Evolutionary conservation across 2,888 invertebrate species (phyloP).

Genomic region (Amphipoea lucens): DNA sequence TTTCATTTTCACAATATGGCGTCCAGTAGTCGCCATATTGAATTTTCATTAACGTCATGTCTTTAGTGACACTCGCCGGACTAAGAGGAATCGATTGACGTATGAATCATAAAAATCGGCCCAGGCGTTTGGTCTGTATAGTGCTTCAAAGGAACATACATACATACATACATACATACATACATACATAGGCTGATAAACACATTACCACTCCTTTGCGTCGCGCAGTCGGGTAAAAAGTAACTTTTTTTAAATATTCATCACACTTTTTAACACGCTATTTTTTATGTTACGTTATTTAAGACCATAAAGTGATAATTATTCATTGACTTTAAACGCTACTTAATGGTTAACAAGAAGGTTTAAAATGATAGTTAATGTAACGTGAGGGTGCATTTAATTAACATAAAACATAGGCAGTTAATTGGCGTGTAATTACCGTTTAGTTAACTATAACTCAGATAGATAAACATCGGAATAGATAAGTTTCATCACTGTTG

Average conservation of each 20-base stretch:
- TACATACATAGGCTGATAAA: too few relatives aligned
- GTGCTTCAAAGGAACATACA: too few relatives aligned
- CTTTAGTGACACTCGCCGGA: too few relatives aligned
- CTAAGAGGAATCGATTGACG: too few relatives aligned
- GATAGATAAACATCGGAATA: slow-evolving; percentile 69
- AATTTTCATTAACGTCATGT: too few relatives aligned
- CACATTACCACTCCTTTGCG: too few relatives aligned
- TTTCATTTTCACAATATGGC: too few relatives aligned
- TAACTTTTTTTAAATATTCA: slow-evolving; percentile 5
- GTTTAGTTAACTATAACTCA: slow-evolving; percentile 77
- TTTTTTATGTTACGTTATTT: slow-evolving; percentile 23
- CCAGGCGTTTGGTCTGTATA: too few relatives aligned
- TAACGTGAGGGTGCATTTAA: slow-evolving; percentile 84
- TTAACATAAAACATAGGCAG: slow-evolving; percentile 77
- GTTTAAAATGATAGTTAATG: slow-evolving; percentile 59
- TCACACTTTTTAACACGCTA: slow-evolving; percentile 17
- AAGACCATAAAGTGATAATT: slow-evolving; percentile 54
- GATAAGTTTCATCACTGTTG: slow-evolving; percentile 66
- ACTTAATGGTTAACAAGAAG: slow-evolving; percentile 62
- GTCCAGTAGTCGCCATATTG: too few relatives aligned
- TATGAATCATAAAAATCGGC: too few relatives aligned
- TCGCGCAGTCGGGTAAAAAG: too few relatives aligned
- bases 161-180: too few relatives aligned
- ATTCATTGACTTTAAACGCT: slow-evolving; percentile 58
- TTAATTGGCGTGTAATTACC: slow-evolving; percentile 86